phyloP scores from a whole-genome alignment of 2,113 vertebrate species.

The Choloepus hoffmanni region DNA sequence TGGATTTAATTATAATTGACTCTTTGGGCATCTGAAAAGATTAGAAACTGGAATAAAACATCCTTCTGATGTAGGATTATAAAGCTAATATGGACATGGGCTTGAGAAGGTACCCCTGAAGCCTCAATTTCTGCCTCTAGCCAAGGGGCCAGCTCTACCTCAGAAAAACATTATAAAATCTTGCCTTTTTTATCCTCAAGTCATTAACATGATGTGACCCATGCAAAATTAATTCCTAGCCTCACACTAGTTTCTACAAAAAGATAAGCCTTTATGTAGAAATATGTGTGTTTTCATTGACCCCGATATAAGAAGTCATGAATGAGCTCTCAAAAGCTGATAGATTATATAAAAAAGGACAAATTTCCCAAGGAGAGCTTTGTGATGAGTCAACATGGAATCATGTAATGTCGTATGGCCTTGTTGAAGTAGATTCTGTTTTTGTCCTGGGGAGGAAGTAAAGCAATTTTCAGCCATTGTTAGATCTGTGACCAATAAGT shows the following conservation, averaged over 20 bases:
- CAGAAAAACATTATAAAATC: background rate
- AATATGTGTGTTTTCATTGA: background rate
- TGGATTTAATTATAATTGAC: background rate
- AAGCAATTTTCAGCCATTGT: background rate
- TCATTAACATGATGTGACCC: background rate
- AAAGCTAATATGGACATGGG: background rate
- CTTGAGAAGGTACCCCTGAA: background rate
- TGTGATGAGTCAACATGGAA: background rate
- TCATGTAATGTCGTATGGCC: background rate
- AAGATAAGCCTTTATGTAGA: background rate
- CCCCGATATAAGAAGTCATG: background rate
- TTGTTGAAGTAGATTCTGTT: background rate
- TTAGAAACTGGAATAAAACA: background rate
- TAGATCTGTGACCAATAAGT: background rate
- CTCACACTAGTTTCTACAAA: background rate
- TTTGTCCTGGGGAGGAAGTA: background rate
- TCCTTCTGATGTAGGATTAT: background rate
- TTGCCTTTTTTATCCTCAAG: background rate
- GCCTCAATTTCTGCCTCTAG: background rate
- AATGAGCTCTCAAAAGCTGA: background rate
- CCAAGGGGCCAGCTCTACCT: background rate
- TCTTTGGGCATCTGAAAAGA: background rate
- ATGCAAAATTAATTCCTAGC: background rate
- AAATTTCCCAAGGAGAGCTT: background rate
- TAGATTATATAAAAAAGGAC: too few relatives aligned